Conservation (phyloP, 2,797 vertebrate species). For the Helarctos malayanus region DNA sequence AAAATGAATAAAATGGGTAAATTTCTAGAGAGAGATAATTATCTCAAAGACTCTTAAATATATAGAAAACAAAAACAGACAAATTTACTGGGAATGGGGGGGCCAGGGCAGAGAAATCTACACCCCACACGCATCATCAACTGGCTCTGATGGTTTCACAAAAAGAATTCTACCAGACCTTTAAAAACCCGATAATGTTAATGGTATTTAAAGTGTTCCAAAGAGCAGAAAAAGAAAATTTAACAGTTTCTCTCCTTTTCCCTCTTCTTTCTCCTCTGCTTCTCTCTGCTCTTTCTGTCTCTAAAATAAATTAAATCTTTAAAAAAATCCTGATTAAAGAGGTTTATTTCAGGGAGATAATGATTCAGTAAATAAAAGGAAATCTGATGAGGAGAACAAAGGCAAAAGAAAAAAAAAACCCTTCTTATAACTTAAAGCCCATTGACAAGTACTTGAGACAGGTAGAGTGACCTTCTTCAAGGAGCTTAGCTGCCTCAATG, state of each 20-base stretch:
- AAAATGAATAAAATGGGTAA: background rate
- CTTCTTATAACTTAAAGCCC: background rate
- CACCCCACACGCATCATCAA: background rate
- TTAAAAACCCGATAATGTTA: background rate
- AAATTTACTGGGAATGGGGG: background rate
- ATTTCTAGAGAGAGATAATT: background rate
- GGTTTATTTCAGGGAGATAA: background rate
- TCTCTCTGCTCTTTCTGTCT: background rate
- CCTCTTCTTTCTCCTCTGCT: background rate
- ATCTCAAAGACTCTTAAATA: background rate
- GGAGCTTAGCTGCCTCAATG: background rate
- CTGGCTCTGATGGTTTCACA: background rate
- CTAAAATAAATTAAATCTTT: background rate
- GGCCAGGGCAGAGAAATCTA: background rate
- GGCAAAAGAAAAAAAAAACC: background rate
- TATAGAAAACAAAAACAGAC: background rate
- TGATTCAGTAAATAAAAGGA: background rate
- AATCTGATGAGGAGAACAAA: background rate
- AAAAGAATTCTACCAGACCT: background rate
- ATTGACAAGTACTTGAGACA: background rate
- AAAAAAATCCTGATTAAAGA: background rate
- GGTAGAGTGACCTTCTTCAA: background rate
- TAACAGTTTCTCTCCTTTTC: background rate
- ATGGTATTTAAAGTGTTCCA: background rate
- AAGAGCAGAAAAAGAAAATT: background rate